Conservation (phyloP, 2,113 vertebrate genomes). For the Sisor rabdophorus region DNA sequence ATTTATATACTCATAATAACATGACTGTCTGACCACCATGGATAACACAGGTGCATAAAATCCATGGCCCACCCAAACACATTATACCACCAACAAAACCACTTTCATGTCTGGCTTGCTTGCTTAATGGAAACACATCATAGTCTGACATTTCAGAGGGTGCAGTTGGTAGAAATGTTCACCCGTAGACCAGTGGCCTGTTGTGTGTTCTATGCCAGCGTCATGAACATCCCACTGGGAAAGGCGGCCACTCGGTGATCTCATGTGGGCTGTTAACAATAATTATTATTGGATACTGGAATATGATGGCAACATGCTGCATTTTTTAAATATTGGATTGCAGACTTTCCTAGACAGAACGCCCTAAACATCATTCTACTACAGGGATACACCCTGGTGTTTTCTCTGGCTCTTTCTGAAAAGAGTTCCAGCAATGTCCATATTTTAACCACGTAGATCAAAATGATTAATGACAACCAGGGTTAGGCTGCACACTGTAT, state of each 20-base stretch:
- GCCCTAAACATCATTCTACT: conserved; percentile 38
- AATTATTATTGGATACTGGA: conserved; percentile 60
- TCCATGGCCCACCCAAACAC: not conserved
- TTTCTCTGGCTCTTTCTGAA: conserved; percentile 39
- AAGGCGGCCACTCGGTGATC: conserved; percentile 54
- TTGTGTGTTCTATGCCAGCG: conserved; percentile 36
- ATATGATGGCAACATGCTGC: conserved; percentile 56
- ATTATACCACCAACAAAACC: not conserved
- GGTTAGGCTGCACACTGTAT: not conserved
- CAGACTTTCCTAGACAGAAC: not conserved
- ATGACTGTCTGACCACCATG: conserved; percentile 1
- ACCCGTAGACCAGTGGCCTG: conserved; percentile 50
- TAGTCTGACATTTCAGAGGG: conserved; percentile 50
- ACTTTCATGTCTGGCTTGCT: conserved; percentile 28
- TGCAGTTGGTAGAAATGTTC: conserved; percentile 62
- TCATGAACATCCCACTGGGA: conserved; percentile 21
- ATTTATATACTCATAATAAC: conserved; percentile 10
- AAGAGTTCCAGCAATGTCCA: not conserved
- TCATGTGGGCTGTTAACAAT: conserved; percentile 63
- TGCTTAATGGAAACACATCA: conserved; percentile 58
- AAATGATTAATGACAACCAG: conserved; percentile 7
- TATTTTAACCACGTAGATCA: conserved; percentile 23
- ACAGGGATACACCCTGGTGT: conserved; percentile 22
- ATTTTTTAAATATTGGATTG: conserved; percentile 53
- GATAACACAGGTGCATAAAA: conserved; percentile 18